Conservation (phyloP, 2,797 vertebrate genomes). For the Tragelaphus oryx region DNA sequence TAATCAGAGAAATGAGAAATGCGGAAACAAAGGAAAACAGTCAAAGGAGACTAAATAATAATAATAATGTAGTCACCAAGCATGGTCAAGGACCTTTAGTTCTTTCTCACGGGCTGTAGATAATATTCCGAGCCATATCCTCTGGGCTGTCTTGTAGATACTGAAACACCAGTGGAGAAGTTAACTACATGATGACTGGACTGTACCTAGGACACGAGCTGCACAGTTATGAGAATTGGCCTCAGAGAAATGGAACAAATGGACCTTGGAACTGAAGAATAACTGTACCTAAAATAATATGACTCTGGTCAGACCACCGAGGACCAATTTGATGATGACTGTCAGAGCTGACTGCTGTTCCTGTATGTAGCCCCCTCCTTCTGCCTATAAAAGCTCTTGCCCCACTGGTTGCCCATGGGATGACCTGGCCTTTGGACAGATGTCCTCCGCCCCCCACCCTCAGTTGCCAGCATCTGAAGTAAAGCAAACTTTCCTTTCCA, state of each 20-base stretch:
- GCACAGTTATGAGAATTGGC: neutral
- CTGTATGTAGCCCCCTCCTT: neutral
- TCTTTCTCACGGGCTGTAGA: neutral
- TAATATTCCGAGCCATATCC: neutral
- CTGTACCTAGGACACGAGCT: neutral
- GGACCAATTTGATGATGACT: neutral
- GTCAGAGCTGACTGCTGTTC: neutral
- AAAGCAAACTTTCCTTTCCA: neutral
- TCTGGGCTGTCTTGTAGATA: neutral
- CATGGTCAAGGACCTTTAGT: neutral
- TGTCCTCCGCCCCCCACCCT: fast-evolving
- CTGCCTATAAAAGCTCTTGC: neutral
- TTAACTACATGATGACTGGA: neutral
- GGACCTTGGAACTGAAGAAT: neutral
- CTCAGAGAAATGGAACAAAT: neutral
- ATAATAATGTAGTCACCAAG: neutral
- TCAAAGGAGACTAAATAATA: neutral
- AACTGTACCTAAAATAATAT: neutral
- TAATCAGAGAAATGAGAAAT: neutral
- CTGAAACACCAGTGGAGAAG: neutral
- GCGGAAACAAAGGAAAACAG: neutral
- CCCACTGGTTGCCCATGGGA: neutral
- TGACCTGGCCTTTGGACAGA: neutral
- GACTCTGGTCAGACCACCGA: neutral
- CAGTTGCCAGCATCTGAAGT: neutral